Conservation (phyloP, 2,797 vertebrate species). For the Aphelocoma californica region DNA sequence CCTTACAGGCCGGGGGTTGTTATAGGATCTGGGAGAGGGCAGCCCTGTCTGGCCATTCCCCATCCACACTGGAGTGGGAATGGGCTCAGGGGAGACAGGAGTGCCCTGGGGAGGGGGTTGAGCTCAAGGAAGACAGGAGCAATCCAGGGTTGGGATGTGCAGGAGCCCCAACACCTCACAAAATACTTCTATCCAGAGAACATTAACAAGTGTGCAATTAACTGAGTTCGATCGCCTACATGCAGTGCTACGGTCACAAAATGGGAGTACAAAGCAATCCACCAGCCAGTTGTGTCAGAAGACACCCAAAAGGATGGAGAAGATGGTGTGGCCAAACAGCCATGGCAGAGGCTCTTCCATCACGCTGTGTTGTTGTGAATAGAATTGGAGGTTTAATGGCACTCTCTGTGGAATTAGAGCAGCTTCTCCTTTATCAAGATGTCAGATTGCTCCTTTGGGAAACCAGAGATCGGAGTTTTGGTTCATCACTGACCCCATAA, state of each 20-base stretch:
- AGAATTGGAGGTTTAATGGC: neutral
- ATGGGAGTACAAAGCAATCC: neutral
- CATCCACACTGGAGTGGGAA: neutral
- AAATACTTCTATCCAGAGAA: neutral
- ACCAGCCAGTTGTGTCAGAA: neutral
- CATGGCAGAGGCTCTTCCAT: neutral
- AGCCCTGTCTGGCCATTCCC: neutral
- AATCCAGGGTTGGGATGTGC: rapidly evolving
- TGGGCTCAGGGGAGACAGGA: neutral
- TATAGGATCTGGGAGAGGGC: rapidly evolving
- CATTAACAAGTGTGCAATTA: neutral
- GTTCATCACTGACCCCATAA: constrained; percentile 47
- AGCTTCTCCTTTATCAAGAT: constrained; percentile 15
- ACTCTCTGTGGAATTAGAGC: neutral
- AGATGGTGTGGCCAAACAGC: neutral
- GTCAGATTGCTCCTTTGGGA: constrained; percentile 8
- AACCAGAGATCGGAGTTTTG: neutral
- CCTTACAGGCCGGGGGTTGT: neutral
- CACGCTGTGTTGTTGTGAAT: neutral
- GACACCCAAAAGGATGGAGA: neutral
- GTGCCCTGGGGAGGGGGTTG: neutral
- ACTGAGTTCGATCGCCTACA: rapidly evolving
- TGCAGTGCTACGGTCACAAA: neutral
- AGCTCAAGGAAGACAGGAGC: neutral
- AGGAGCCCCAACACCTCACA: neutral